A percentile compares a stretch with the other conserved stretches of the same genome.
Evolutionary conservation across 2,888 invertebrate genomes (phyloP).

Genomic region (Endotricha flammealis): DNA sequence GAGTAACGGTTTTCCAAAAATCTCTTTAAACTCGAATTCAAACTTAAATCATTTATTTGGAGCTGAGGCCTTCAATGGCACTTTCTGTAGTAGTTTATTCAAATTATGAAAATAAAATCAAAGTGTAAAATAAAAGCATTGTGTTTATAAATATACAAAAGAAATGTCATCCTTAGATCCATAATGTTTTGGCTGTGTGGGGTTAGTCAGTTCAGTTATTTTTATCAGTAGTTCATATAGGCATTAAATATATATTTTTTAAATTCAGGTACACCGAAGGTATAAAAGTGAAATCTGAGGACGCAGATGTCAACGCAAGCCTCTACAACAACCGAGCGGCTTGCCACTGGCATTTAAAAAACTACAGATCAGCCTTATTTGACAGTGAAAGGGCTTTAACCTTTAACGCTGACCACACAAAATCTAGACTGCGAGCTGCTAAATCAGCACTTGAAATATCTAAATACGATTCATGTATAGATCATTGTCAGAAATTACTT

Average conservation of each 20-base stretch:
- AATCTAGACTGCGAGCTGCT: constrained; percentile 87
- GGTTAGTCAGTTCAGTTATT: too few species aligned
- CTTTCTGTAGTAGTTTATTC: too few species aligned
- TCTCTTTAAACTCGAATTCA: too few species aligned
- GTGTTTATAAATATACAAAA: too few species aligned
- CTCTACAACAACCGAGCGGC: constrained; percentile 96
- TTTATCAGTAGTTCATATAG: too few species aligned
- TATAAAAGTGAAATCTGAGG: constrained; percentile 85
- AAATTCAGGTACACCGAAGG: constrained; percentile 90
- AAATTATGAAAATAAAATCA: too few species aligned
- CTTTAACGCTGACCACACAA: constrained; percentile 85
- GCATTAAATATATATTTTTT: constrained; percentile 8
- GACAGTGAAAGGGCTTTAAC: constrained; percentile 90
- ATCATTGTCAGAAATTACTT: constrained; percentile 84
- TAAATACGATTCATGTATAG: constrained; percentile 83
- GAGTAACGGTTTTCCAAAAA: too few species aligned
- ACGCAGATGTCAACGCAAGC: constrained; percentile 84
- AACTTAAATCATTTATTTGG: too few species aligned
- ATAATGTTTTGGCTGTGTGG: too few species aligned
- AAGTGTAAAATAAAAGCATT: too few species aligned
- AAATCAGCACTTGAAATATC: constrained; percentile 83
- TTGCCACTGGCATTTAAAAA: constrained; percentile 90
- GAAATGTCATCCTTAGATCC: too few species aligned
- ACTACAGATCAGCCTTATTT: constrained; percentile 86
- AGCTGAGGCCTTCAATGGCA: too few species aligned